Percentiles rank a stretch among this genome's conserved stretches.
These are phyloP conservation scores for Aphaenogaster floridana DNA, from an alignment of 1,140 invertebrate species.

Conservation along the genomic window DNA sequence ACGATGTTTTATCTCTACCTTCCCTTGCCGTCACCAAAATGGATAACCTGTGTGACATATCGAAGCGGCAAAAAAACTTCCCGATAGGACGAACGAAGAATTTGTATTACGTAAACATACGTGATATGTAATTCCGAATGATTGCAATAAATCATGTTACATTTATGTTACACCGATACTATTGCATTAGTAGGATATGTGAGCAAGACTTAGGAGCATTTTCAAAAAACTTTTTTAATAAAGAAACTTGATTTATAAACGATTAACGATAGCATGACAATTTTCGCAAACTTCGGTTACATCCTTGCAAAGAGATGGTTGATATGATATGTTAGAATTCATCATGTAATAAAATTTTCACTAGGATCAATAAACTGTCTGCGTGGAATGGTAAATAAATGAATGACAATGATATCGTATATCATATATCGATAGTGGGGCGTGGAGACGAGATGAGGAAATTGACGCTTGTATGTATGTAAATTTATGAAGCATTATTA, in stretches of 20 bases:
- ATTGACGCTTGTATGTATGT: conserved; percentile 33
- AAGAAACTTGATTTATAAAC: not conserved
- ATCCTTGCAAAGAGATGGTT: conserved; percentile 16
- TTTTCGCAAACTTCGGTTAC: not conserved
- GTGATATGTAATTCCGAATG: not conserved
- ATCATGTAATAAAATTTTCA: conserved; percentile 26
- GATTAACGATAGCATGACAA: not conserved
- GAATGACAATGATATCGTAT: conserved; percentile 83
- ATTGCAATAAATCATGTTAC: not conserved
- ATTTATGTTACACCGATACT: not conserved
- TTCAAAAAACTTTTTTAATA: not conserved
- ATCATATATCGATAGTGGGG: conserved; percentile 75
- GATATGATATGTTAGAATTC: conserved; percentile 13
- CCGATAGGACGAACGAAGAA: conserved; percentile 35
- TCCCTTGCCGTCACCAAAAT: conserved; percentile 74
- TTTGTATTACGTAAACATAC: not conserved
- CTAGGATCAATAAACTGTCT: conserved; percentile 61
- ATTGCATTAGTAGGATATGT: not conserved
- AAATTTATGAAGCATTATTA: conserved; percentile 47
- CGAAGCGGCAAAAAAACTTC: conserved; percentile 64
- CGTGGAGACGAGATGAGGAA: conserved; percentile 41
- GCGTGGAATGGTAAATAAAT: conserved; percentile 77
- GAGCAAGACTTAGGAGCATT: not conserved
- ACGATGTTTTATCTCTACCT: conserved; percentile 55
- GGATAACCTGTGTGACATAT: conserved; percentile 77